phyloP scores from a whole-genome alignment of 2,888 invertebrate genomes.

The Hofmannophila pseudospretella region DNA sequence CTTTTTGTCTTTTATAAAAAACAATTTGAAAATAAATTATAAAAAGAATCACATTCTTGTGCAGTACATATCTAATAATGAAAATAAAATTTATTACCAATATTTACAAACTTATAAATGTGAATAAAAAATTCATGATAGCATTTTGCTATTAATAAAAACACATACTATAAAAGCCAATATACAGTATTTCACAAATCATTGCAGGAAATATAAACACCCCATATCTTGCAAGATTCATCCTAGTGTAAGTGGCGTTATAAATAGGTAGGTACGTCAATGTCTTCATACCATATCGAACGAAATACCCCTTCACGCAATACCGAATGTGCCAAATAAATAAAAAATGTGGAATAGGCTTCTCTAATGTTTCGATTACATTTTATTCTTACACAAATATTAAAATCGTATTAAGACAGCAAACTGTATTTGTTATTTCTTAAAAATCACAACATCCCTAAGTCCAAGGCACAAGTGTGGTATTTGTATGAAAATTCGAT shows the following conservation, averaged over 20 bases:
- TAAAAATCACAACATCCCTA: conserved; percentile 62
- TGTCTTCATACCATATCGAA: too few species aligned
- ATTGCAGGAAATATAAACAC: conserved; percentile 21
- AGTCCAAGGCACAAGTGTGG: conserved; percentile 72
- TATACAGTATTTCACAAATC: conserved; percentile 31
- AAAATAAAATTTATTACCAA: conserved; percentile 25
- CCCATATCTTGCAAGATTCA: conserved; percentile 21
- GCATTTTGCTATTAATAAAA: conserved; percentile 22
- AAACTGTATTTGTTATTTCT: conserved; percentile 29
- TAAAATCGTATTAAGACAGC: conserved; percentile 16
- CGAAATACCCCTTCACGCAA: not conserved
- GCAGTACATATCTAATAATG: conserved; percentile 25
- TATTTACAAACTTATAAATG: conserved; percentile 36
- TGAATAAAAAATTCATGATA: conserved; percentile 19
- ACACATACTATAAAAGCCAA: conserved; percentile 24
- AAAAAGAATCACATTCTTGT: conserved; percentile 41
- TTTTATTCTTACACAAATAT: conserved; percentile 31
- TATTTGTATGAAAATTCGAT: conserved; percentile 40
- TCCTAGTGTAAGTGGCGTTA: conserved; percentile 11
- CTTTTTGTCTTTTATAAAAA: conserved; percentile 51
- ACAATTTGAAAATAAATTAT: conserved; percentile 23
- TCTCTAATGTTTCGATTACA: conserved; percentile 10
- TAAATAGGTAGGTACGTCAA: not conserved
- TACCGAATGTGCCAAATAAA: conserved; percentile 1
- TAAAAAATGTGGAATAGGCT: not conserved